Conservation (phyloP, 2,888 invertebrate genomes). For the Drosophila rubida region DNA sequence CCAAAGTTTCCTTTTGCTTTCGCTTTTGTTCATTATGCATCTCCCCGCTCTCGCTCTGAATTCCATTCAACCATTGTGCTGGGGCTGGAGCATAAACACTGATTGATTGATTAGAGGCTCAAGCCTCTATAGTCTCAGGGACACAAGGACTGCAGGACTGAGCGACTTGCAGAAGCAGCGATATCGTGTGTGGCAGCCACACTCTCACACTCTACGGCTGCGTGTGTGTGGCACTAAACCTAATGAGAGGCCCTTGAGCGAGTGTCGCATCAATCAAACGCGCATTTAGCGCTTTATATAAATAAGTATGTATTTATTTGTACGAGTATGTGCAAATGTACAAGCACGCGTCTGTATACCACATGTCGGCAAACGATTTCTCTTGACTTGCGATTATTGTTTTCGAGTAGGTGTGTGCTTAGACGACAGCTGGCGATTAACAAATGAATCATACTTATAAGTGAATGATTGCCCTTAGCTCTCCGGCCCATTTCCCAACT, state of each 20-base stretch:
- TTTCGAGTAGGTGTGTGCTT: conserved; percentile 52
- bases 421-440: conserved; percentile 73
- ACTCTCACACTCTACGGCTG: no score
- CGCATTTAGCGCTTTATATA: conserved; percentile 73
- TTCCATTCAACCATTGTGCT: conserved; percentile 20
- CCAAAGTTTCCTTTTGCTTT: conserved; percentile 59
- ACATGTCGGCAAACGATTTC: conserved; percentile 56
- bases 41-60: conserved; percentile 18
- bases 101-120: conserved; percentile 81
- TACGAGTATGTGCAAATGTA: conserved; percentile 10
- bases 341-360: not conserved
- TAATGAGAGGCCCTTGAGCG: conserved; percentile 78
- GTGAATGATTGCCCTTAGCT: conserved; percentile 68
- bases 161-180: not conserved
- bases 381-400: conserved; percentile 76
- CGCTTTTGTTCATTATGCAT: conserved; percentile 62
- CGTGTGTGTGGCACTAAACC: conserved; percentile 55
- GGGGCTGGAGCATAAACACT: conserved; percentile 65
- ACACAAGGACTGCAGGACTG: conserved; percentile 1
- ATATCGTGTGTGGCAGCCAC: conserved; percentile 36
- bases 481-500: no score
- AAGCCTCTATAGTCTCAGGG: conserved; percentile 23
- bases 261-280: conserved; percentile 79
- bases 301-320: conserved; percentile 51
- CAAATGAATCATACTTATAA: conserved; percentile 68